Conservation (phyloP, 2,797 vertebrate genomes). For the Squalus acanthias region DNA sequence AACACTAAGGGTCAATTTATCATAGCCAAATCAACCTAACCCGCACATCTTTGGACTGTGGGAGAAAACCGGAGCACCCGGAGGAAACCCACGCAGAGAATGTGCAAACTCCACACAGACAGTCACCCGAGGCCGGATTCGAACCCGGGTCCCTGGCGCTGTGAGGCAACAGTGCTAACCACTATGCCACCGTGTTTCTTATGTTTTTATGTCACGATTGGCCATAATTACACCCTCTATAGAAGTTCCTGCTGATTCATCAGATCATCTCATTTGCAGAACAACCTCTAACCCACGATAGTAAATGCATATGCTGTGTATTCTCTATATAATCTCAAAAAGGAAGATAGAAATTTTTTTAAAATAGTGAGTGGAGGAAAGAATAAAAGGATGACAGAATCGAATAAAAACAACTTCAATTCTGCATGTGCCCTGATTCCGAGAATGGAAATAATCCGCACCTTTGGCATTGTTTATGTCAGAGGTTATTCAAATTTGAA, state of each 20-base stretch:
- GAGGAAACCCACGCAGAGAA: too few species aligned
- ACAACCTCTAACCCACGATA: neutral
- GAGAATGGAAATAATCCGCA: neutral
- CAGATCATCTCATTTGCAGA: neutral
- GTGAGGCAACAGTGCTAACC: too few species aligned
- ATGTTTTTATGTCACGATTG: neutral
- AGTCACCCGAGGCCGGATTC: too few species aligned
- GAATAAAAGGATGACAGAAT: neutral
- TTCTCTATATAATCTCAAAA: neutral
- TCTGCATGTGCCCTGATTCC: neutral
- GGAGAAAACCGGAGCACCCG: too few species aligned
- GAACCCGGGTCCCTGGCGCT: too few species aligned
- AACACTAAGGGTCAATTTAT: too few species aligned
- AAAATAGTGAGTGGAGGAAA: neutral
- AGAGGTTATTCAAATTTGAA: neutral
- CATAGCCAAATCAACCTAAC: too few species aligned
- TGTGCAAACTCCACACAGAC: too few species aligned
- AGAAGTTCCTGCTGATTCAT: neutral
- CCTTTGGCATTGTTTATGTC: neutral
- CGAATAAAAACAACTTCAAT: neutral
- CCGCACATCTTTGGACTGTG: too few species aligned
- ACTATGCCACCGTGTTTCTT: too few species aligned
- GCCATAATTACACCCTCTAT: neutral
- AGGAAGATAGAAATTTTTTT: neutral
- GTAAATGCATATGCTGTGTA: neutral